phyloP scores from a whole-genome alignment of 2,797 vertebrate genomes.

The Acanthurus tractus region DNA sequence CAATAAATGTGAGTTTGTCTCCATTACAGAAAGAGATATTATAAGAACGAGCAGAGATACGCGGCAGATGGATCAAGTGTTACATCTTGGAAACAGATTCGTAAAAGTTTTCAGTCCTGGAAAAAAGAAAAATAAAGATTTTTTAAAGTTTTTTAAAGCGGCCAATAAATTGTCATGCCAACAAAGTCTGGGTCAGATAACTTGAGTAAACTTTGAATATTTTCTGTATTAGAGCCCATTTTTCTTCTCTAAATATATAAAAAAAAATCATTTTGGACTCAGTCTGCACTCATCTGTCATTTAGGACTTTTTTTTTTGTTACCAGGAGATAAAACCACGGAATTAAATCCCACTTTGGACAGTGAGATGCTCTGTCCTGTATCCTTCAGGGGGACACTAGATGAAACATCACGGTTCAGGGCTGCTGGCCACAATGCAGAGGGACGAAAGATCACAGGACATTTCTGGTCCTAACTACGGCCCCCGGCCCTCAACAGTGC shows the following conservation, averaged over 20 bases:
- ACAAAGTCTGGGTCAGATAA: not conserved
- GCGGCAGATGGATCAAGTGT: conserved; percentile 37
- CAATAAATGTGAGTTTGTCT: conserved; percentile 8
- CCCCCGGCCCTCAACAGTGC: conserved; percentile 36
- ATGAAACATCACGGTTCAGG: conserved; percentile 35
- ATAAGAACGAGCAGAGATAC: conserved; percentile 16
- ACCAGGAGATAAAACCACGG: not conserved
- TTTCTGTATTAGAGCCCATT: conserved; percentile 3
- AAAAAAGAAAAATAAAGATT: conserved; percentile 1
- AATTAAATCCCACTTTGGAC: conserved; percentile 12
- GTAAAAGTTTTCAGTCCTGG: not conserved
- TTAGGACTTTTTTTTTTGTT: not conserved
- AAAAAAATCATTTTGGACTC: not conserved
- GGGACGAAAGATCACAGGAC: conserved; percentile 58
- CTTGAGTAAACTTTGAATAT: conserved; percentile 1
- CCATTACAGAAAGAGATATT: conserved; percentile 9
- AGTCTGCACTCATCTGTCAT: not conserved
- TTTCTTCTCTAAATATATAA: not conserved
- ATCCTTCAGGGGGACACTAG: conserved; percentile 9
- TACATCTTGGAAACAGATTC: conserved; percentile 19
- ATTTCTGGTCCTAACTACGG: conserved; percentile 54
- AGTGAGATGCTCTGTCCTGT: not conserved
- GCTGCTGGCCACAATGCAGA: conserved; percentile 31
- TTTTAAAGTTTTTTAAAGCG: not conserved
- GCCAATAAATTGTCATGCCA: not conserved